Base-by-base conservation (phyloP, 2,797 vertebrate genomes). In the Falco biarmicus region DNA sequence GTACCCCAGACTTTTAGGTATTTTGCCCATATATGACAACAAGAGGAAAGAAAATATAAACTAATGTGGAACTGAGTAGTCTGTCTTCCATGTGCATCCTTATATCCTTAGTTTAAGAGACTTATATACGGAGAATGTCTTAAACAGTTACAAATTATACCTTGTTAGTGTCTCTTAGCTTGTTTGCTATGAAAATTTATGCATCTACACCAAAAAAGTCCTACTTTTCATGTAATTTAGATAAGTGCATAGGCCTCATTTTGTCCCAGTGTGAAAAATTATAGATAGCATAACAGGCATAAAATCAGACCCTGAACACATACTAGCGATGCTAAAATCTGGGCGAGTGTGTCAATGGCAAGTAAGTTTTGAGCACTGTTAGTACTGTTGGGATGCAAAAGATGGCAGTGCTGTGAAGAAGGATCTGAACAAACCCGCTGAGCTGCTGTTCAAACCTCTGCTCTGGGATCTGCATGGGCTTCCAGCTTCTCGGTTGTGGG, bases 361-460 rank as follows among this genome's bases (percentile, higher is more conserved):
- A 6, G 11, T n/a, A 48, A 45, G 24, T 71, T 89, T 91, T 39
- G 64, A 51, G 41, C 17, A 6, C 71, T 77, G 90, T 77, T 90
- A 70, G 25, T 84, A 34, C 88, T 93, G 53, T 79, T n/a, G n/a
- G 60, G 34, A 80, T 82, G 56, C 91, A 82, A 94, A 94, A 95
- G 87, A 79, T 79, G 86, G 93, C 90, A 92, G 78, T 68, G 56
- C 84, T 87, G 83, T 73, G 80, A 94, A 86, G 74, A 77, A 29
- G 56, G 45, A 48, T 73, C 64, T 0, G 5, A 76, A 81, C n/a
- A 84, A 73, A 83, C 64, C 41, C 0, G 1, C 43, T 80, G 78
- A 59, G 48, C 68, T 61, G 18, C 60, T 0, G 0, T 47, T 84
- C 81, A 63, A 11, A 59, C 34, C 31, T 37, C 25, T 82, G 28